These are phyloP conservation scores for Varanus salvator DNA, from an alignment of 2,113 vertebrate genomes.

Conservation along the genomic window DNA sequence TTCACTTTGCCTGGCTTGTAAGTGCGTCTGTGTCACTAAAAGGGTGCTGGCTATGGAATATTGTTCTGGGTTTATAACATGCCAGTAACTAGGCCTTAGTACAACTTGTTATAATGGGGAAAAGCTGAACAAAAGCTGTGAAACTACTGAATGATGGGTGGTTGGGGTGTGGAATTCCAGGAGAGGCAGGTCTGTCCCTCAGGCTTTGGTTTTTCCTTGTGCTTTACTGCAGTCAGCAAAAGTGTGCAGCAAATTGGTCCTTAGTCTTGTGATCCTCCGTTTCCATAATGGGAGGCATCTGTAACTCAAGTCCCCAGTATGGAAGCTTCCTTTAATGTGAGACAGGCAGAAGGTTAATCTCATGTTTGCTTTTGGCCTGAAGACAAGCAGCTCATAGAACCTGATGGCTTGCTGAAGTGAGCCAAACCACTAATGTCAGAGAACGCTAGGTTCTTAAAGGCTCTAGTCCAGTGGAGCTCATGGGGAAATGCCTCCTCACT, in stretches of 20 bases:
- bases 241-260: not conserved
- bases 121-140: too few relatives aligned
- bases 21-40: conserved; percentile 28
- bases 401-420: not conserved
- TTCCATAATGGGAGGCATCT: not conserved
- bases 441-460: too few relatives aligned
- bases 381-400: not conserved
- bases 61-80: conserved; percentile 25
- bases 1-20: conserved; percentile 41
- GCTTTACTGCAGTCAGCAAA: not conserved
- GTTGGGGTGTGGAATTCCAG: too few relatives aligned
- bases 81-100: too few relatives aligned
- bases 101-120: too few relatives aligned
- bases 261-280: not conserved
- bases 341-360: not conserved
- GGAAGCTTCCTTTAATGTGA: not conserved
- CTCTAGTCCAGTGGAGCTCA: not conserved
- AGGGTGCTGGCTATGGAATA: conserved; percentile 8
- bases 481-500: not conserved
- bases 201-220: too few relatives aligned
- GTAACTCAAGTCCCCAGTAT: not conserved
- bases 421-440: not conserved
- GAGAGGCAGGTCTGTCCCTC: too few relatives aligned
- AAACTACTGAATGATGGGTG: too few relatives aligned
- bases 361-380: not conserved